These are phyloP conservation scores for Stigmatopora nigra DNA, from an alignment of 2,113 vertebrate species.

Conservation along the genomic window DNA sequence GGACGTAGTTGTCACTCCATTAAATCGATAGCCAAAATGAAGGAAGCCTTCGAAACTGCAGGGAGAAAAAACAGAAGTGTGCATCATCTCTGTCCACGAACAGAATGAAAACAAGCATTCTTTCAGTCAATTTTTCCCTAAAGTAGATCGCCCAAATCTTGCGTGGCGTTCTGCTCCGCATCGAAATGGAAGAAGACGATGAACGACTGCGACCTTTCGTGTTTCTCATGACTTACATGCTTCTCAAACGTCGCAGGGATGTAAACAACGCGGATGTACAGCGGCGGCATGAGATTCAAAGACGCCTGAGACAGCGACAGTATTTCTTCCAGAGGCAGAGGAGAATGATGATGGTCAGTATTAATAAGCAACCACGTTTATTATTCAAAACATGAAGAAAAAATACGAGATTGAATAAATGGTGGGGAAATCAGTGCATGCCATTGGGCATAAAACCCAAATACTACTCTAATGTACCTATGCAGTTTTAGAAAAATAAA, in stretches of 20 bases:
- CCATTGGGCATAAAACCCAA: no score
- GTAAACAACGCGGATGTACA: slow-evolving; percentile 46
- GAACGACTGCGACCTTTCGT: slow-evolving; percentile 48
- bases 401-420: not conserved
- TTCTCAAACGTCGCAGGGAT: slow-evolving; percentile 68
- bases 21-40: not conserved
- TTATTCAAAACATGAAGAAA: not conserved
- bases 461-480: no score
- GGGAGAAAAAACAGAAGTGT: not conserved
- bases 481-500: no score
- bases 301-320: slow-evolving; percentile 67
- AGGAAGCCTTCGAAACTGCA: not conserved
- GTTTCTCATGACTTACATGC: slow-evolving; percentile 66
- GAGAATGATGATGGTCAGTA: slow-evolving; percentile 70
- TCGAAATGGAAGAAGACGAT: slow-evolving; percentile 48
- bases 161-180: no score
- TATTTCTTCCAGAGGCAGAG: slow-evolving; percentile 76
- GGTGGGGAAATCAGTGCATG: no score
- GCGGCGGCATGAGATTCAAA: slow-evolving; percentile 65
- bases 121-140: not conserved
- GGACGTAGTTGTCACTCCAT: not conserved
- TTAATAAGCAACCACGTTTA: not conserved
- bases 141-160: no score
- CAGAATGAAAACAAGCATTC: not conserved
- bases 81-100: not conserved